Conservation (phyloP, 2,888 invertebrate genomes). For the Spisula solida region DNA sequence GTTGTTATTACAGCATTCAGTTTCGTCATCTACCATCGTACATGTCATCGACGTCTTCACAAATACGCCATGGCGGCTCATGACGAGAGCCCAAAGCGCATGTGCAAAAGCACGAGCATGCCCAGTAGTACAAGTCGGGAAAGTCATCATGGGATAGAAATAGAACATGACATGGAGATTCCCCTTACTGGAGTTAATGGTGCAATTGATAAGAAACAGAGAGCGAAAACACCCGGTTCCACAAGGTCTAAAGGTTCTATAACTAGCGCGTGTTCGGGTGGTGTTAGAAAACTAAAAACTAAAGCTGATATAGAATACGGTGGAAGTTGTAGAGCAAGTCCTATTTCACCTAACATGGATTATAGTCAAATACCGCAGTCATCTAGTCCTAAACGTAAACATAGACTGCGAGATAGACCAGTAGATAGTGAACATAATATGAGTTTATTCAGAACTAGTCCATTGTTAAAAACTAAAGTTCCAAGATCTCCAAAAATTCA, state of each 20-base stretch:
- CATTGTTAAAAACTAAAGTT: slow-evolving; percentile 72
- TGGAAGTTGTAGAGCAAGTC: slow-evolving; percentile 67
- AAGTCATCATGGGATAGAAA: slow-evolving; percentile 76
- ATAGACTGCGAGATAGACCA: slow-evolving; percentile 74
- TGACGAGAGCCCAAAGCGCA: slow-evolving; percentile 80
- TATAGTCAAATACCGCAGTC: slow-evolving; percentile 75
- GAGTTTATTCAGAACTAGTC: slow-evolving; percentile 79
- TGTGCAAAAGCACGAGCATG: slow-evolving; percentile 78
- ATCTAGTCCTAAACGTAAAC: slow-evolving; percentile 78
- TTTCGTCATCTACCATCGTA: slow-evolving; percentile 82
- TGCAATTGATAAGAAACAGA: slow-evolving; percentile 53
- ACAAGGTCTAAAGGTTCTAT: slow-evolving; percentile 79
- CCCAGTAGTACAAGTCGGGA: slow-evolving; percentile 74
- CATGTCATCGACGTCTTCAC: slow-evolving; percentile 76
- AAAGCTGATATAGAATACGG: slow-evolving; percentile 75
- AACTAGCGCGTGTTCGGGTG: slow-evolving; percentile 65
- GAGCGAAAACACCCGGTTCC: slow-evolving; percentile 74
- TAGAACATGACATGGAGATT: slow-evolving; percentile 81
- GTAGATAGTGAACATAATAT: slow-evolving; percentile 73
- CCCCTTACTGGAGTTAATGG: slow-evolving; percentile 77
- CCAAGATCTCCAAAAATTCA: slow-evolving; percentile 81
- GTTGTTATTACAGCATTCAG: slow-evolving; percentile 79
- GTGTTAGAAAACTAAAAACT: slow-evolving; percentile 72
- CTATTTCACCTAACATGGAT: slow-evolving; percentile 76
- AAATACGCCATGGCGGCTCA: slow-evolving; percentile 82